phyloP scores from a whole-genome alignment of 2,797 vertebrate species.

The Chromobotia macracanthus region DNA sequence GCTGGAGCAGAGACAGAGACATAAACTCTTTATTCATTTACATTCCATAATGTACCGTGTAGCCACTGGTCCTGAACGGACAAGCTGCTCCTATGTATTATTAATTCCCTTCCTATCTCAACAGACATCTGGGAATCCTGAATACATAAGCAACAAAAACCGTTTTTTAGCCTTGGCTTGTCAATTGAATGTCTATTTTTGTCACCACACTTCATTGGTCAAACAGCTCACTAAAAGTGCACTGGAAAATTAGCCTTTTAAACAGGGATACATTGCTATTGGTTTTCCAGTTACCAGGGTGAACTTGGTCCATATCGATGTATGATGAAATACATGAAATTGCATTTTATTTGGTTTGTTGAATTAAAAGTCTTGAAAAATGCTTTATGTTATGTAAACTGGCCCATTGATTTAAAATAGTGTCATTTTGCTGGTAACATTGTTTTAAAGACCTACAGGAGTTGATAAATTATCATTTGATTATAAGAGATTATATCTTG shows the following conservation, averaged over 20 bases:
- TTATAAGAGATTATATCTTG: no score
- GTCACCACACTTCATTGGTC: slow-evolving; percentile 7
- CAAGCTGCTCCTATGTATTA: slow-evolving; percentile 35
- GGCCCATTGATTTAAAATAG: no score
- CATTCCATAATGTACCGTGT: slow-evolving; percentile 23
- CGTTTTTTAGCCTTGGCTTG: not conserved
- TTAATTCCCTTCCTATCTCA: slow-evolving; percentile 16
- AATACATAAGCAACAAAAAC: not conserved
- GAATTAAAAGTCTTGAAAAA: no score
- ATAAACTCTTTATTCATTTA: slow-evolving; percentile 42
- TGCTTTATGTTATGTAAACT: no score
- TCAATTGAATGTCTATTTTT: slow-evolving; percentile 21
- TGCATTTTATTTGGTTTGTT: no score
- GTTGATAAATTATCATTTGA: no score
- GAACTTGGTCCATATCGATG: not conserved
- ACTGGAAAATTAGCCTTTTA: slow-evolving; percentile 11
- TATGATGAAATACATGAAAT: not conserved
- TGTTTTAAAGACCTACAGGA: no score
- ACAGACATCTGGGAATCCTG: not conserved
- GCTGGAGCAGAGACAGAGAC: slow-evolving; percentile 25
- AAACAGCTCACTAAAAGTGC: slow-evolving; percentile 9
- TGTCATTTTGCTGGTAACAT: no score
- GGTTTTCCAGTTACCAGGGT: slow-evolving; percentile 5
- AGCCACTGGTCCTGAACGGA: slow-evolving; percentile 6
- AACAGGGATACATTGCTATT: not conserved